These are phyloP conservation scores for Lamprotornis superbus DNA, from an alignment of 2,113 vertebrate species.

Conservation along the genomic window DNA sequence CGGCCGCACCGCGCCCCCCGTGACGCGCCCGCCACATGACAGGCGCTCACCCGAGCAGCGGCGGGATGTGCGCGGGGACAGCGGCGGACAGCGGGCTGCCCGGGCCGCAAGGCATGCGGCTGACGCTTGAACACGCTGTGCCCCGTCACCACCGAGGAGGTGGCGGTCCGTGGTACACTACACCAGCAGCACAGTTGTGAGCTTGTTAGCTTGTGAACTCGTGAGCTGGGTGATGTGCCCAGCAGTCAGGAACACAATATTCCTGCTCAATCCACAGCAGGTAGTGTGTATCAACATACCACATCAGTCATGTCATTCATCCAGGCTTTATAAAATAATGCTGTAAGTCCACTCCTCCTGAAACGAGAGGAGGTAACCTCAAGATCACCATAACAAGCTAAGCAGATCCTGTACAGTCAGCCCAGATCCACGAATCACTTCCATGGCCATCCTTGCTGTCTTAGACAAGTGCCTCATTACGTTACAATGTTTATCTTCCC, in stretches of 20 bases:
- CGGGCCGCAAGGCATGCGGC: fast-evolving
- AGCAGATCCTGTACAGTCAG: background rate
- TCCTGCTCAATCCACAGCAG: background rate
- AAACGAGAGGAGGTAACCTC: background rate
- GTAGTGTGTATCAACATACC: fast-evolving
- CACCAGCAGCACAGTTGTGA: background rate
- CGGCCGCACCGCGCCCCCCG: background rate
- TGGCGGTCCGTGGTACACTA: fast-evolving
- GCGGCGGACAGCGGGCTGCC: background rate
- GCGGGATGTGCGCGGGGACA: background rate
- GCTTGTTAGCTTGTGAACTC: too few relatives aligned
- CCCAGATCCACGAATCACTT: background rate
- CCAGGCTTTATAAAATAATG: background rate
- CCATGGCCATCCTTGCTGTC: fast-evolving
- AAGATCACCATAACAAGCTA: background rate
- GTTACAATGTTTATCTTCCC: too few relatives aligned
- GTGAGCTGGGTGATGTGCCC: background rate
- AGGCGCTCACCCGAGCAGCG: background rate
- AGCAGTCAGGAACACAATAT: fast-evolving
- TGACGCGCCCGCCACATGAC: constrained; percentile 12
- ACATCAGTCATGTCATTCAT: fast-evolving
- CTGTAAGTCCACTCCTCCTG: background rate
- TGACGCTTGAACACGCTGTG: background rate
- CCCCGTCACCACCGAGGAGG: background rate
- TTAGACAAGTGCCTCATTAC: background rate